Evolutionary conservation across 2,113 vertebrate genomes (phyloP), one percentile per base, ranked within the genome.

Genomic region (Malaclemys terrapin): DNA sequence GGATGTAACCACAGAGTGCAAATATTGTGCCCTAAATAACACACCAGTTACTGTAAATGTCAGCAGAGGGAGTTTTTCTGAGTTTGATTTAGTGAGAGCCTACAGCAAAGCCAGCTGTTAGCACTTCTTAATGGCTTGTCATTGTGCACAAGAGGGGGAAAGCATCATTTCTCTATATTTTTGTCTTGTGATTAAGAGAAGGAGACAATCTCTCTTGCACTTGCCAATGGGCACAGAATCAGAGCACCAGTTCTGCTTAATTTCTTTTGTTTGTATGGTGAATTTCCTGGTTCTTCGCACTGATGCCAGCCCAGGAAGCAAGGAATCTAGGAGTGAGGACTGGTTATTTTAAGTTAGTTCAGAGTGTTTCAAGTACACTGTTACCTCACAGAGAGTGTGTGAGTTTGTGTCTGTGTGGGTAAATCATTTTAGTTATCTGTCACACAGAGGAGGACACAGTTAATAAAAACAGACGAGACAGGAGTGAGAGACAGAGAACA

Each of bases 1-100:
- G 97, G 96, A 95, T 98, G 93, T 89, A 95, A 98, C 98, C 97
- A 85, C 95, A 97, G 97, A 98, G 96, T 98, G 95, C 96, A 97
- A 97, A 91, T 95, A 96, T 31, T 94, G 88, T 96, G 84, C 90
- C 94, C 93, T 97, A 95, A 97, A 94, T 97, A 96, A 96, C 89
- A 94, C 81, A 92, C 86, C 80, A 90, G 92, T 97, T 97, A 96
- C 95, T 94, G 85, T 90, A 96, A 97, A 97, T 97, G 95, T 97
- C 96, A 97, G 82, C 82, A 96, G 83, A 95, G 85, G 83, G 91
- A 97, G 89, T 88, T 97, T 97, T 98, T 96, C 93, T 57, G 45
- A 91, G 85, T 97, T 97, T 96, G 97, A 98, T 97, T 97, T 98
- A 94, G 85, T 97, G 89, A 97, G 62, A 92, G 87, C 93, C 94